Percentiles rank a stretch among this genome's conserved stretches.
These are phyloP conservation scores for Drosophila flavopinicola DNA, from an alignment of 2,888 invertebrate genomes.

Conservation along the genomic window DNA sequence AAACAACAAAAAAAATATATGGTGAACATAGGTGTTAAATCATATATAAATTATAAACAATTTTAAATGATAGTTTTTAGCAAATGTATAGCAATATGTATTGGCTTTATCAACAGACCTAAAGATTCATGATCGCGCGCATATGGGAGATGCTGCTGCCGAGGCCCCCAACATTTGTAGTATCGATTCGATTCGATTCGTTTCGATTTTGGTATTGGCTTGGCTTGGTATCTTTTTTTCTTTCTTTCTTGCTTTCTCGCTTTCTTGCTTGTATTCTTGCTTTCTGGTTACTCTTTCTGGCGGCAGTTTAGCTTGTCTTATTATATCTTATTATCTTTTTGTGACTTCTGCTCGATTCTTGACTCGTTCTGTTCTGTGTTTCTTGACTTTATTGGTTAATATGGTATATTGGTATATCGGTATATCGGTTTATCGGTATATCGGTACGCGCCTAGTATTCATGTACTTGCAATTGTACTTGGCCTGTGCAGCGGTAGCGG, in stretches of 20 bases:
- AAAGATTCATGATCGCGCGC: conserved; percentile 43
- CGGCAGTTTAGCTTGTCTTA: conserved; percentile 18
- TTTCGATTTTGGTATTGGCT: conserved; percentile 12
- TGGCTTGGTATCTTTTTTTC: conserved; percentile 19
- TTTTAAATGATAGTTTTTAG: conserved; percentile 47
- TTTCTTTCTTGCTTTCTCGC: conserved; percentile 13
- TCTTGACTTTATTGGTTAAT: conserved; percentile 26
- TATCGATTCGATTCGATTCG: conserved; percentile 23
- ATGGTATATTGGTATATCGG: neutral
- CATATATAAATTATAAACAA: conserved; percentile 33
- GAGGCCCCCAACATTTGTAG: conserved; percentile 43
- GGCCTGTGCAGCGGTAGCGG: conserved; percentile 26
- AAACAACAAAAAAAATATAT: conserved; percentile 30
- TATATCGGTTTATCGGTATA: conserved; percentile 7
- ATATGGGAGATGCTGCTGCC: conserved; percentile 51
- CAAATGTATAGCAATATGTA: conserved; percentile 59
- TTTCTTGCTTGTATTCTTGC: conserved; percentile 3
- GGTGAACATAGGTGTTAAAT: conserved; percentile 50
- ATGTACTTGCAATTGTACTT: conserved; percentile 13
- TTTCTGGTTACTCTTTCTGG: conserved; percentile 13
- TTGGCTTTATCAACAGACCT: conserved; percentile 61
- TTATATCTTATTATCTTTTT: conserved; percentile 2
- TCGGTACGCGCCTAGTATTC: conserved; percentile 43
- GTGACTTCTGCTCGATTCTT: conserved; percentile 36
- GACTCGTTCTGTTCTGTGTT: conserved; percentile 31